Conservation (phyloP, 1,140 invertebrate genomes). For the Aradophagus sp. region DNA sequence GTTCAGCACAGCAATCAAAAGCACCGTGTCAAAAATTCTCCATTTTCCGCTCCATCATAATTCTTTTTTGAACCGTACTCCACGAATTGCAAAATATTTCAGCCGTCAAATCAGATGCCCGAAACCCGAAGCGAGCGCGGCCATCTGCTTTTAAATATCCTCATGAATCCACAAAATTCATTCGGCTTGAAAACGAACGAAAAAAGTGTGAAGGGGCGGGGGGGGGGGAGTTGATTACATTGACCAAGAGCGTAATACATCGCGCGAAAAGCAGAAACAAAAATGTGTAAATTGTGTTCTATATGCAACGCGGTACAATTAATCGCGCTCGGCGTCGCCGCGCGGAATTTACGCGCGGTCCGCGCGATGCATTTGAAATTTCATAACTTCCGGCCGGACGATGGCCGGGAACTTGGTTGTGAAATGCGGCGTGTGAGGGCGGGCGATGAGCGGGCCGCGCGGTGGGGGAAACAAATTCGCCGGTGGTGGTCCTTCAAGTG, state of each 20-base stretch:
- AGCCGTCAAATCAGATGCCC: too few species aligned
- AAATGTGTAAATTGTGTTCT: conserved; percentile 41
- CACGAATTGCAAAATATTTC: too few species aligned
- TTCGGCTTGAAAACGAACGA: conserved; percentile 3
- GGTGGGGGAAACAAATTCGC: too few species aligned
- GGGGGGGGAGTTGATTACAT: conserved; percentile 44
- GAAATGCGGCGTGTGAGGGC: conserved; percentile 3
- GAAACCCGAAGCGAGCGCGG: too few species aligned
- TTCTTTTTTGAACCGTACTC: too few species aligned
- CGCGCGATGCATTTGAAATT: conserved; percentile 65
- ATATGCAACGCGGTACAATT: conserved; percentile 42
- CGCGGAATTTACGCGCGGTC: conserved; percentile 62
- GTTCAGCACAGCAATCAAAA: too few species aligned
- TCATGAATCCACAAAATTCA: conserved; percentile 5
- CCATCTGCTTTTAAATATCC: conserved; percentile 29
- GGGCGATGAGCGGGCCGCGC: too few species aligned
- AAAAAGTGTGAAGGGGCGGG: too few species aligned
- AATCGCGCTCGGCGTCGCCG: conserved; percentile 55
- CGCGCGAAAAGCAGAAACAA: conserved; percentile 15
- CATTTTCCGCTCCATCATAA: too few species aligned
- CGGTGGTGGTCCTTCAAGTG: conserved; percentile 27
- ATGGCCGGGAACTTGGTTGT: conserved; percentile 26
- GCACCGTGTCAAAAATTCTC: too few species aligned
- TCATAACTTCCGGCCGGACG: conserved; percentile 59
- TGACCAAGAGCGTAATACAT: conserved; percentile 33